Evolutionary conservation across 2,888 invertebrate genomes (phyloP).

Genomic region (Ormia ochracea): DNA sequence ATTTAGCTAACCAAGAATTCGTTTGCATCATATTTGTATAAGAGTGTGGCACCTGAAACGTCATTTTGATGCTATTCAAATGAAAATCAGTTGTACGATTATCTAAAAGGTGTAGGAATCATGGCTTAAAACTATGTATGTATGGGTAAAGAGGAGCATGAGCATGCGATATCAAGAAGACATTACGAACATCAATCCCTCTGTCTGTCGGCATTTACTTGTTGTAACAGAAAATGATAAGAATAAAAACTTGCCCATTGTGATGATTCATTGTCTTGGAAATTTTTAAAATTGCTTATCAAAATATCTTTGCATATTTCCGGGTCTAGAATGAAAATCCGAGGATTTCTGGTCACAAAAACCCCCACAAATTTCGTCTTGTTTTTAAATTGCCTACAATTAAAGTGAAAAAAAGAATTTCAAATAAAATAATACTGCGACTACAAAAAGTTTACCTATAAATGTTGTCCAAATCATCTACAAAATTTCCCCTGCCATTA

Average conservation of each 20-base stretch:
- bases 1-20: too few species aligned
- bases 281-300: slow-evolving; percentile 75
- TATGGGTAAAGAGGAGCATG: too few species aligned
- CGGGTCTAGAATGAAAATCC: slow-evolving; percentile 75
- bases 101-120: too few species aligned
- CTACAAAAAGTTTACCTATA: slow-evolving; percentile 73
- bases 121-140: too few species aligned
- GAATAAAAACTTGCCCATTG: slow-evolving; percentile 56
- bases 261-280: slow-evolving; percentile 71
- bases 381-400: slow-evolving; percentile 69
- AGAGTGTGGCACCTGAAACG: too few species aligned
- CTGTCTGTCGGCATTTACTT: too few species aligned
- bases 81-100: too few species aligned
- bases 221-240: too few species aligned
- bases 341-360: slow-evolving; percentile 73
- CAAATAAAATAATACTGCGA: not conserved
- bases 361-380: slow-evolving; percentile 72
- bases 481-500: slow-evolving; percentile 69
- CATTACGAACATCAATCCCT: too few species aligned
- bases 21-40: too few species aligned
- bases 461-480: slow-evolving; percentile 73
- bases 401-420: not conserved
- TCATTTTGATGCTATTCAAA: too few species aligned
- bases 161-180: too few species aligned
- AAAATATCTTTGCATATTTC: slow-evolving; percentile 74